Conservation (phyloP, 2,888 invertebrate genomes). For the Drosophila nr. perissopoda region DNA sequence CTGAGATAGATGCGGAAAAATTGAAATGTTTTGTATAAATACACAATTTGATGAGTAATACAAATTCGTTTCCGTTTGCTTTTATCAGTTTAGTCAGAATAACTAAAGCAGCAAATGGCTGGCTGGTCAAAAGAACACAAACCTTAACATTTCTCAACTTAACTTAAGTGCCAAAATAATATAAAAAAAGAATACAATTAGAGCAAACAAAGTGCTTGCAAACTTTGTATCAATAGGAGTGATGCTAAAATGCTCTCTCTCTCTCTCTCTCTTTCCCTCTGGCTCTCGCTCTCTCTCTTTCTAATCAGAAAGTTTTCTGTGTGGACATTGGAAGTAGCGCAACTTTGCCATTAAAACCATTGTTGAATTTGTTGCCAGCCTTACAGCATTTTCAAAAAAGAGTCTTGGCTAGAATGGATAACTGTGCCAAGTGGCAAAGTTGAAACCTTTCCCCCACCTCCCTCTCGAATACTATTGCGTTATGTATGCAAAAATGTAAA, state of each 20-base stretch:
- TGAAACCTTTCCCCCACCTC: conserved; percentile 14
- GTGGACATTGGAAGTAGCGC: neutral
- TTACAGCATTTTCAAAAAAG: neutral
- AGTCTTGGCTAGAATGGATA: conserved; percentile 4
- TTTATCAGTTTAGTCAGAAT: conserved; percentile 5
- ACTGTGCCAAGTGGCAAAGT: conserved; percentile 59
- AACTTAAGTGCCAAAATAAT: neutral
- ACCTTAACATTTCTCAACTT: neutral
- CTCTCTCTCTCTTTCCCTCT: neutral
- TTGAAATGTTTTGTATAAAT: neutral
- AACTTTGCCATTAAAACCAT: neutral
- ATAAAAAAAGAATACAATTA: neutral
- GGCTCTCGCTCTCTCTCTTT: neutral
- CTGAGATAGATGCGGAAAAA: neutral
- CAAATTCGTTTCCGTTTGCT: neutral
- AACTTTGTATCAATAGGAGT: conserved; percentile 19
- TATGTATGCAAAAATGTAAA: conserved; percentile 54
- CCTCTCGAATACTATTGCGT: conserved; percentile 25
- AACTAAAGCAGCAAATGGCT: neutral
- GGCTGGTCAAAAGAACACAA: neutral
- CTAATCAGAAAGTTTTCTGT: conserved; percentile 5
- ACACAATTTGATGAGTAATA: conserved; percentile 1
- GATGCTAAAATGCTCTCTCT: conserved; percentile 8
- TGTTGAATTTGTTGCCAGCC: neutral
- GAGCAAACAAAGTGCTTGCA: neutral